These are phyloP conservation scores for Nannoperca australis DNA, from an alignment of 2,797 vertebrate species.

Conservation along the genomic window DNA sequence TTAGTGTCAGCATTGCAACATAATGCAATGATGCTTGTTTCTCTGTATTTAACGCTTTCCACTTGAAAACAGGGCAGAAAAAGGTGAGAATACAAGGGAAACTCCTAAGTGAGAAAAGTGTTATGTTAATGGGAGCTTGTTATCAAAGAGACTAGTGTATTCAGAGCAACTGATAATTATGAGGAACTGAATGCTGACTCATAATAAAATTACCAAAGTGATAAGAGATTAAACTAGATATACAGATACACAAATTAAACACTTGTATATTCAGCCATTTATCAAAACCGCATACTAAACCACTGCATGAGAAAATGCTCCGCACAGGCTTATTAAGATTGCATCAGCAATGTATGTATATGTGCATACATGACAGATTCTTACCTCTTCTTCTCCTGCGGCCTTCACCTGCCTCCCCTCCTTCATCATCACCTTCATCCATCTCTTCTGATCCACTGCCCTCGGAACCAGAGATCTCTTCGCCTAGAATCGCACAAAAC, in stretches of 20 bases:
- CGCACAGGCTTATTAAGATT: neutral
- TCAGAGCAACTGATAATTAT: constrained; percentile 23
- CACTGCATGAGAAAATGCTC: neutral
- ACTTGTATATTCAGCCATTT: neutral
- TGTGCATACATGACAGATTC: neutral
- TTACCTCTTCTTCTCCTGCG: constrained; percentile 91
- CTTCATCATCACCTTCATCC: constrained; percentile 91
- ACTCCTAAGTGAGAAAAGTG: constrained; percentile 37
- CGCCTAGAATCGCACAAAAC: constrained; percentile 83
- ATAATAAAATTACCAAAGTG: neutral
- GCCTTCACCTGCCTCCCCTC: constrained; percentile 91
- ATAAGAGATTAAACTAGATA: constrained; percentile 13
- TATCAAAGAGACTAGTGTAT: neutral
- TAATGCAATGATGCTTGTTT: neutral
- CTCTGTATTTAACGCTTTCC: neutral
- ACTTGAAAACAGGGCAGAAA: neutral
- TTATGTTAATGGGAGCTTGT: neutral
- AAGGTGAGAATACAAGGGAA: constrained; percentile 55
- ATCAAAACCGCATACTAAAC: constrained; percentile 15
- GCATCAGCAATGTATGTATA: no score
- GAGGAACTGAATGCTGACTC: constrained; percentile 39
- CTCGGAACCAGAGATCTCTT: constrained; percentile 98
- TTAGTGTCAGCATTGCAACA: neutral
- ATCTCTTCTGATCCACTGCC: constrained; percentile 95
- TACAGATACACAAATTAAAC: neutral